Evolutionary conservation across 2,113 vertebrate genomes (phyloP).

Genomic region (Papio anubis): DNA sequence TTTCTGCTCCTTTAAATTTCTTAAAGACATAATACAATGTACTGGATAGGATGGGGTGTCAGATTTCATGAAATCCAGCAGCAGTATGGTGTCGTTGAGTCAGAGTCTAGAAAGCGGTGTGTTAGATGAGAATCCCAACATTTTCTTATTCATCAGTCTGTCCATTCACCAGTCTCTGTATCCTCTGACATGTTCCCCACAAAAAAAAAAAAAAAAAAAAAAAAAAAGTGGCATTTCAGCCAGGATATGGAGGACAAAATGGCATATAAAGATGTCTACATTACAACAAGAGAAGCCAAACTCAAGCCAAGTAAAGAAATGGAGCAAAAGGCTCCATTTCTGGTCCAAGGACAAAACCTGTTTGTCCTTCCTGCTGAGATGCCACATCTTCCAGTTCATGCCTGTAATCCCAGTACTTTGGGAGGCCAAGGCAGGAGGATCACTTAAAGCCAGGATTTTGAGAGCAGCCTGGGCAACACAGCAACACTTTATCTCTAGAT

Average conservation of each 20-base stretch:
- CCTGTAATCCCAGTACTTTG: too few species aligned
- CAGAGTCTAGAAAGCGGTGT: not conserved
- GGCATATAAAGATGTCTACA: not conserved
- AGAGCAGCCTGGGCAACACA: too few species aligned
- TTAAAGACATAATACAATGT: fast-evolving
- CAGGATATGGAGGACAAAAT: not conserved
- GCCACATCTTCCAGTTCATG: not conserved
- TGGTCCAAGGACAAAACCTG: not conserved
- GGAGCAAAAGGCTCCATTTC: not conserved
- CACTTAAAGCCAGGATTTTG: too few species aligned
- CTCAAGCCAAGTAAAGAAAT: not conserved
- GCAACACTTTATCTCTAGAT: too few species aligned
- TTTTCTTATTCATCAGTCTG: not conserved
- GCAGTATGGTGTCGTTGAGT: not conserved
- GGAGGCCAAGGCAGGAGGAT: too few species aligned
- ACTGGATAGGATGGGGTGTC: not conserved
- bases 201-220: not conserved
- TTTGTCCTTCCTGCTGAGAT: not conserved
- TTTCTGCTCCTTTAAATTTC: constrained; percentile 4
- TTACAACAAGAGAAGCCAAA: not conserved
- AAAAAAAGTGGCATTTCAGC: not conserved
- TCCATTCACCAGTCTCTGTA: not conserved
- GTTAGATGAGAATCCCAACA: not conserved
- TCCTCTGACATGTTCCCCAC: not conserved
- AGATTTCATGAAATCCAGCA: not conserved